Percentiles rank a stretch among this genome's conserved stretches.
phyloP scores from a whole-genome alignment of 2,113 vertebrate species.

The Hiodon tergisus region DNA sequence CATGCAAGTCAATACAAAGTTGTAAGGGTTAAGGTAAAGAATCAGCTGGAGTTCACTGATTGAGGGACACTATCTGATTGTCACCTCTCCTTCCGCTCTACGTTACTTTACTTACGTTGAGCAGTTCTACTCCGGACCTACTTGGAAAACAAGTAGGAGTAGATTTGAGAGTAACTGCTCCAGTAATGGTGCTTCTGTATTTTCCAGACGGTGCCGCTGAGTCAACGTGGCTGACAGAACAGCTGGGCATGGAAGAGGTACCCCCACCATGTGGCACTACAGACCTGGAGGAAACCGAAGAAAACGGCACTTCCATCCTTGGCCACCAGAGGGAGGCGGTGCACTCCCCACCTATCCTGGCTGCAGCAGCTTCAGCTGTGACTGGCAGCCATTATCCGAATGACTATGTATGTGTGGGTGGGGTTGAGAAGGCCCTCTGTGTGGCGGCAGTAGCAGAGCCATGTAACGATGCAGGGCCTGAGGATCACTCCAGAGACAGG shows the following conservation, averaged over 20 bases:
- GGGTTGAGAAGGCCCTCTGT: slow-evolving; percentile 21
- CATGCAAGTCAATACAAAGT: too few species aligned
- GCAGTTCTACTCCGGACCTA: too few species aligned
- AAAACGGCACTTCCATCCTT: slow-evolving; percentile 7
- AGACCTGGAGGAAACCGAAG: slow-evolving; percentile 20
- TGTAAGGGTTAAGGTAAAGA: too few species aligned
- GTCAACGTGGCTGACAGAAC: slow-evolving; percentile 34
- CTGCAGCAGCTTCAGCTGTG: slow-evolving; percentile 31
- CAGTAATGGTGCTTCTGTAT: slow-evolving; percentile 12
- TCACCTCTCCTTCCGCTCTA: too few species aligned
- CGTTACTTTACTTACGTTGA: too few species aligned
- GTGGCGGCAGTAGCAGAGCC: slow-evolving; percentile 1
- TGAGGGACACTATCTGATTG: too few species aligned
- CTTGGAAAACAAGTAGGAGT: not conserved
- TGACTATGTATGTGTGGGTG: slow-evolving; percentile 26
- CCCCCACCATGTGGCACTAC: slow-evolving; percentile 19
- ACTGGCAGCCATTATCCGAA: slow-evolving; percentile 33
- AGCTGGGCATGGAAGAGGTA: slow-evolving; percentile 29
- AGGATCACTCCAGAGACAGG: slow-evolving; percentile 25
- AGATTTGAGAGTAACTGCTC: not conserved
- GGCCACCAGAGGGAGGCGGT: slow-evolving; percentile 26
- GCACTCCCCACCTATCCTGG: slow-evolving; percentile 15
- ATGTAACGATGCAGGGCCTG: not conserved
- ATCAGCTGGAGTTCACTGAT: too few species aligned
- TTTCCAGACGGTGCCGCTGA: slow-evolving; percentile 11